Base-by-base conservation (phyloP, 2,888 invertebrate species). In the Euplagia quadripunctaria region DNA sequence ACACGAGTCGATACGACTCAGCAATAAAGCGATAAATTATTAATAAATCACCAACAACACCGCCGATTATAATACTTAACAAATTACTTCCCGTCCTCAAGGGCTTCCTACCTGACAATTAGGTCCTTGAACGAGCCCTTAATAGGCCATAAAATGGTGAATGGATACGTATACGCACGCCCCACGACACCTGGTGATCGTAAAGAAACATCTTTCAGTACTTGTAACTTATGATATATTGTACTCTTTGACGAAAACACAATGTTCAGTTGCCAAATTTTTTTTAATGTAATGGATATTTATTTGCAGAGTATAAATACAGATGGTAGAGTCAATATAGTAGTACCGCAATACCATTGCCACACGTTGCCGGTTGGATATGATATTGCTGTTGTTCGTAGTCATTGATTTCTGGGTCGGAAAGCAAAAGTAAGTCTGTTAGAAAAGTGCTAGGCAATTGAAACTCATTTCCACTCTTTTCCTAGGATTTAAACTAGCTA, bases 1-100 rank as follows among this genome's bases (percentile, higher is more conserved):
- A 31, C 61, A 14, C 61, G 5, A 61, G 31, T 31, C 31, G 6
- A 61, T 7, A 61, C 20, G 7, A 31, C 41, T 42, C 17, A 41
- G 8, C 64, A 17, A 66, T n/a, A 43, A 31, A 42, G 12, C 41
- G 12, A 31, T 46, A 31, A 9, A 16, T 61, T n/a, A 16, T 41
- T 68, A 67, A 78, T 79, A 79, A 81, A 84, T 84, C 77, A 77
- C 72, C 41, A 61, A 68, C 12, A 64, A 42, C 74, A 76, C 69
- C 61, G 41, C 20, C 67, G 31, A 55, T 76, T 79, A 68, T 58
- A 77, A 74, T 58, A 76, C 74, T 74, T 82, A 75, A 89, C 86
- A 88, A 89, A 89, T 87, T 79, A 78, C 87, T 88, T 90, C 90
- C 90, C 83, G 85, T 63, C 64, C 68, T 82, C 65, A 76, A 88